Evolutionary conservation across 2,113 vertebrate species (phyloP).

Genomic region (Pantherophis guttatus): DNA sequence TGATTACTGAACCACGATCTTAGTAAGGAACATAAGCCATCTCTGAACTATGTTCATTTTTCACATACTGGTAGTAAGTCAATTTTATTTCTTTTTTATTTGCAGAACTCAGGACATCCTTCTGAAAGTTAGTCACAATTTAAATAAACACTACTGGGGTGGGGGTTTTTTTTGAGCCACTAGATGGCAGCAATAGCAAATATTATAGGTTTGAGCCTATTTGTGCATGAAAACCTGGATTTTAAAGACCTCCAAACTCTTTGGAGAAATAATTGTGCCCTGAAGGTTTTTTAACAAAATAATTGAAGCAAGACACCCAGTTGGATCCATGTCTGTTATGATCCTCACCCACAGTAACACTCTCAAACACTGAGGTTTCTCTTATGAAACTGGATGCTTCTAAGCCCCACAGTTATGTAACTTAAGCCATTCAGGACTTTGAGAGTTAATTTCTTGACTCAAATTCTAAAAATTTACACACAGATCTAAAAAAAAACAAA

Average conservation of each 20-base stretch:
- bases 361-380: neutral
- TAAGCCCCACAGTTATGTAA: neutral
- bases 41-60: neutral
- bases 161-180: conserved; percentile 17
- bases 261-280: neutral
- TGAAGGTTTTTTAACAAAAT: neutral
- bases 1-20: neutral
- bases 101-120: neutral
- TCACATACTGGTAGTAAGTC: neutral
- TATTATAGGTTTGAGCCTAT: accelerated
- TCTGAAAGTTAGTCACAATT: neutral
- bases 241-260: neutral
- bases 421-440: neutral
- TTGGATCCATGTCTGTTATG: neutral
- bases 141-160: neutral
- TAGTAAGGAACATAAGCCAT: neutral
- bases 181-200: conserved; percentile 62
- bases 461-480: neutral
- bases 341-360: neutral
- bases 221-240: accelerated
- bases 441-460: neutral
- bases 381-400: neutral
- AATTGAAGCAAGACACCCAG: neutral
- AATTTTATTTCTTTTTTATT: neutral
- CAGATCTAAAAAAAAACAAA: neutral